These are phyloP conservation scores for Drosophila emarginata DNA, from an alignment of 2,888 invertebrate genomes.

Conservation along the genomic window DNA sequence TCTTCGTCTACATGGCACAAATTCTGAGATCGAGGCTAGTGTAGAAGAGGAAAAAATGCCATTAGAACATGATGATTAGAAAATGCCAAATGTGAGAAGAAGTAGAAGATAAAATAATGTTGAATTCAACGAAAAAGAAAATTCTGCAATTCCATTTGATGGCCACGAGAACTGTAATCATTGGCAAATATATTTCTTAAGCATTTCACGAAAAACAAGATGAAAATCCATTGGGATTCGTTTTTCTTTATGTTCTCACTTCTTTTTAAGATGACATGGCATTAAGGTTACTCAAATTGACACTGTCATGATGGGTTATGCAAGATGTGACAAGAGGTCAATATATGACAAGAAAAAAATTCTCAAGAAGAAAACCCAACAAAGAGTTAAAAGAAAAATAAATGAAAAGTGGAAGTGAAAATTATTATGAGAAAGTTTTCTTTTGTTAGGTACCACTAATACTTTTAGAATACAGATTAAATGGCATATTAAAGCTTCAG, in stretches of 20 bases:
- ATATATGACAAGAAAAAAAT: not conserved
- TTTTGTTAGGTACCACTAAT: not conserved
- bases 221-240: not conserved
- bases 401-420: constrained; percentile 4
- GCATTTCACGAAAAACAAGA: constrained; percentile 11
- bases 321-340: not conserved
- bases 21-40: constrained; percentile 61
- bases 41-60: constrained; percentile 35
- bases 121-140: constrained; percentile 21
- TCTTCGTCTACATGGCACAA: constrained; percentile 45
- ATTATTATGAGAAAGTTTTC: not conserved
- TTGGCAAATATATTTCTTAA: constrained; percentile 17
- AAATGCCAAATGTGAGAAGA: constrained; percentile 38
- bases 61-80: constrained; percentile 60
- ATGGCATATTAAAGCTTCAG: too few relatives aligned
- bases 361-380: not conserved
- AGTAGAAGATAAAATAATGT: constrained; percentile 35
- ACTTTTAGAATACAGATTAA: too few relatives aligned
- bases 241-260: not conserved
- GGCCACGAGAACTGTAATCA: constrained; percentile 18
- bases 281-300: not conserved
- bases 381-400: not conserved
- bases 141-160: not conserved
- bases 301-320: not conserved
- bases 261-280: not conserved